These are phyloP conservation scores for Umimayanthus kanabou DNA, from an alignment of 92 coral and sea anemone genomes.

Conservation along the genomic window DNA sequence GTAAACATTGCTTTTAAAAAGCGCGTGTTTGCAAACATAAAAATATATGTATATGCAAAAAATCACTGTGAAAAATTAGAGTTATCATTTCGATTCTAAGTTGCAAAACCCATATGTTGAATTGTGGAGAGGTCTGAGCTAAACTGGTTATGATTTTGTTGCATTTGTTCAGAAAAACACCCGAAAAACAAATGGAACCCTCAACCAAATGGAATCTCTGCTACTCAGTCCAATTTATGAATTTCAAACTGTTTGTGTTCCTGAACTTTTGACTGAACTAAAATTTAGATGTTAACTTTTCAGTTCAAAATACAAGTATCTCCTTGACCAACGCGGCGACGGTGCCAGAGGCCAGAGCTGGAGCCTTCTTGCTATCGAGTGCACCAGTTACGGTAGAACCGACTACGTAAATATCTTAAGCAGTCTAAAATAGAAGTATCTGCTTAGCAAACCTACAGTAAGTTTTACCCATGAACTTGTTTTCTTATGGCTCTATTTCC, in stretches of 20 bases:
- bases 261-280: not conserved
- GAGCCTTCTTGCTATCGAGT: not conserved
- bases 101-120: too few relatives aligned
- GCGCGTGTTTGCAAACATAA: slow-evolving; percentile 10
- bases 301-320: too few relatives aligned
- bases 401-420: not conserved
- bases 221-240: not conserved
- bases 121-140: too few relatives aligned
- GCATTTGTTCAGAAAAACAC: not conserved
- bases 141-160: not conserved
- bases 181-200: not conserved
- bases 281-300: not conserved
- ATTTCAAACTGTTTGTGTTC: not conserved
- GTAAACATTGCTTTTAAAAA: not conserved
- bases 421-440: not conserved
- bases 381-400: not conserved
- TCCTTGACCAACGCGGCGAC: too few relatives aligned
- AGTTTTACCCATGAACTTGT: not conserved
- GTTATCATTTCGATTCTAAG: not conserved
- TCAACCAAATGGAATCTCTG: not conserved
- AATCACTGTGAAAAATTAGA: not conserved
- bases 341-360: too few relatives aligned
- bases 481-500: not conserved
- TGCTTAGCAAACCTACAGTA: not conserved
- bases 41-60: not conserved